Conservation (phyloP, 2,113 vertebrate species). For the Prinia subflava region DNA sequence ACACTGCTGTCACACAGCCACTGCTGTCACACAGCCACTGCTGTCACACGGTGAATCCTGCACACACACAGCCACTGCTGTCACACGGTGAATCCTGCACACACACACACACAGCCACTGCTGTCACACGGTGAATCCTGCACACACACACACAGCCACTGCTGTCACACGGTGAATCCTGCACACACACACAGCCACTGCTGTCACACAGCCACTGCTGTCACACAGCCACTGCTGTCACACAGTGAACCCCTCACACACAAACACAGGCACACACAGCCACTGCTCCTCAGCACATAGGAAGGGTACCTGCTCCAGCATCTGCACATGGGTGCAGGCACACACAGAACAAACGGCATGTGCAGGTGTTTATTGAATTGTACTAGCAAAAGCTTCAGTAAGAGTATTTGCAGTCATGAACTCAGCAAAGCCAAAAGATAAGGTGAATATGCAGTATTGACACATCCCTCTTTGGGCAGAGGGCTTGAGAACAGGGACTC, state of each 20-base stretch:
- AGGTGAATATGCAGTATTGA: background rate
- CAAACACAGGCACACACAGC: too few relatives aligned
- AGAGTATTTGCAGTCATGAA: background rate
- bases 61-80: background rate
- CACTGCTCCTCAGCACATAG: background rate
- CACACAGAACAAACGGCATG: background rate
- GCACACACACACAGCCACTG: too few relatives aligned
- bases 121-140: background rate
- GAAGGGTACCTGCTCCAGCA: accelerated
- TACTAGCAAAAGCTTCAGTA: background rate
- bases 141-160: background rate
- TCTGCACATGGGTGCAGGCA: background rate
- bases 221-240: too few relatives aligned
- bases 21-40: background rate
- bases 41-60: background rate
- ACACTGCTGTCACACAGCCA: background rate
- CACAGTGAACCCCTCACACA: too few relatives aligned
- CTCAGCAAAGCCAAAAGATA: background rate
- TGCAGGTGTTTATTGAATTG: background rate
- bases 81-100: background rate
- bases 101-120: background rate
- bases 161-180: background rate
- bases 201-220: too few relatives aligned
- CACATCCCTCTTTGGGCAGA: background rate
- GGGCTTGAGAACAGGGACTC: background rate